Evolutionary conservation across 2,797 vertebrate species (phyloP).

Genomic region (Gallinago solitaria): DNA sequence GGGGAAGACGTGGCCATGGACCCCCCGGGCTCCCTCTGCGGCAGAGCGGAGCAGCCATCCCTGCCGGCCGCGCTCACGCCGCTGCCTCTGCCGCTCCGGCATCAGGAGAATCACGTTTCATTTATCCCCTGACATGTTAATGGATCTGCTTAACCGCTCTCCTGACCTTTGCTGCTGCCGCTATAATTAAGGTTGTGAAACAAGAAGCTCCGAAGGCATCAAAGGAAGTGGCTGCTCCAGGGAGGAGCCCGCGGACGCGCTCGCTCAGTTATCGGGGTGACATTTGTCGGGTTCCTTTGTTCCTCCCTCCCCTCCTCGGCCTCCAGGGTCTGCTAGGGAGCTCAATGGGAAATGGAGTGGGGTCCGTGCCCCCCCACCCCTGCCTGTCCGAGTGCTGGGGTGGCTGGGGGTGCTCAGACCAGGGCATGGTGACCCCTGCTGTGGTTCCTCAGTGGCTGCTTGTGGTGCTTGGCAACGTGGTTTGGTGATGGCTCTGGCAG

Average conservation of each 20-base stretch:
- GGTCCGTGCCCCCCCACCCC: fast-evolving
- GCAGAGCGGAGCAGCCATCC: background rate
- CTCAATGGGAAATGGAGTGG: background rate
- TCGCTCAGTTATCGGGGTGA: background rate
- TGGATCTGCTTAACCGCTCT: conserved; percentile 57
- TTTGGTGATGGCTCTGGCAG: background rate
- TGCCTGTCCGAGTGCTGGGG: background rate
- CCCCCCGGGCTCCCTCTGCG: background rate
- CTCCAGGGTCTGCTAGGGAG: background rate
- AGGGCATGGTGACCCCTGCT: fast-evolving
- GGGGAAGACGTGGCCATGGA: fast-evolving
- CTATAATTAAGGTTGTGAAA: conserved; percentile 69
- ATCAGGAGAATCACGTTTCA: conserved; percentile 53
- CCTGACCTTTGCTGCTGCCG: conserved; percentile 58
- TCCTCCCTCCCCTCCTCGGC: background rate
- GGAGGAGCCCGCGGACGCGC: background rate
- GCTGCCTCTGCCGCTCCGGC: background rate
- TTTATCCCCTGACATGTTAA: conserved; percentile 61
- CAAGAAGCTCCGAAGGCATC: conserved; percentile 60
- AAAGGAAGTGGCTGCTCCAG: conserved; percentile 25
- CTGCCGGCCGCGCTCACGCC: fast-evolving
- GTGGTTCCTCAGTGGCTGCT: background rate
- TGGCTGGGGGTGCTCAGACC: background rate
- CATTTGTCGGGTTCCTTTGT: background rate
- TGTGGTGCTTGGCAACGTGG: background rate